Evolutionary conservation across 2,113 vertebrate genomes (phyloP).

Genomic region (Passer montanus): DNA sequence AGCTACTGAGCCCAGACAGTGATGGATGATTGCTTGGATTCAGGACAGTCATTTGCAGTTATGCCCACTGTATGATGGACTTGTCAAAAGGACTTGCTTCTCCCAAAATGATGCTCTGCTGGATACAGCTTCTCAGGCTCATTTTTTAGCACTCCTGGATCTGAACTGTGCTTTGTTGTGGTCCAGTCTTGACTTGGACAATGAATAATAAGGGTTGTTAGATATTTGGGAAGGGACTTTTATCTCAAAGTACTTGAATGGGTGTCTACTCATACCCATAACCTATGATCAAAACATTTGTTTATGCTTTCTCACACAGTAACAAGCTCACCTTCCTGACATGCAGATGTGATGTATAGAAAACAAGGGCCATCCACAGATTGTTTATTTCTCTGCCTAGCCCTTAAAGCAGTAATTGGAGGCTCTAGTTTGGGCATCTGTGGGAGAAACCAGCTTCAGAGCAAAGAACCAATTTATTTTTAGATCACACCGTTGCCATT

Average conservation of each 20-base stretch:
- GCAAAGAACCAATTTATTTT: constrained; percentile 45
- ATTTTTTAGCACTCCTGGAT: neutral
- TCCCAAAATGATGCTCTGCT: neutral
- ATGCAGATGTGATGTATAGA: neutral
- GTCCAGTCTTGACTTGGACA: neutral
- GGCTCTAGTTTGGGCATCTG: neutral
- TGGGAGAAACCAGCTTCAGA: constrained; percentile 20
- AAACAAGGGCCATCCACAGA: neutral
- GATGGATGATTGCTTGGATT: neutral
- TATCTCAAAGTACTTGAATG: neutral
- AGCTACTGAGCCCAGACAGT: neutral
- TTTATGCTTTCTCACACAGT: neutral
- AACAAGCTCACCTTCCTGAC: neutral
- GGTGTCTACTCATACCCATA: neutral
- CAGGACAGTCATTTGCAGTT: neutral
- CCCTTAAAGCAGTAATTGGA: neutral
- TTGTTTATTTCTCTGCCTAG: constrained; percentile 18
- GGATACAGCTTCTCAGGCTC: neutral
- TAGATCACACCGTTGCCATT: constrained; percentile 13
- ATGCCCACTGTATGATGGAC: neutral
- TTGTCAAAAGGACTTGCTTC: neutral
- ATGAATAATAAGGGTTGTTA: neutral
- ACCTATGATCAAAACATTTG: neutral
- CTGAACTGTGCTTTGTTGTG: neutral
- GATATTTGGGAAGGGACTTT: neutral